Evolutionary conservation across 2,797 vertebrate genomes (phyloP), one percentile per base, ranked within the genome.

Genomic region (Manis pentadactyla): DNA sequence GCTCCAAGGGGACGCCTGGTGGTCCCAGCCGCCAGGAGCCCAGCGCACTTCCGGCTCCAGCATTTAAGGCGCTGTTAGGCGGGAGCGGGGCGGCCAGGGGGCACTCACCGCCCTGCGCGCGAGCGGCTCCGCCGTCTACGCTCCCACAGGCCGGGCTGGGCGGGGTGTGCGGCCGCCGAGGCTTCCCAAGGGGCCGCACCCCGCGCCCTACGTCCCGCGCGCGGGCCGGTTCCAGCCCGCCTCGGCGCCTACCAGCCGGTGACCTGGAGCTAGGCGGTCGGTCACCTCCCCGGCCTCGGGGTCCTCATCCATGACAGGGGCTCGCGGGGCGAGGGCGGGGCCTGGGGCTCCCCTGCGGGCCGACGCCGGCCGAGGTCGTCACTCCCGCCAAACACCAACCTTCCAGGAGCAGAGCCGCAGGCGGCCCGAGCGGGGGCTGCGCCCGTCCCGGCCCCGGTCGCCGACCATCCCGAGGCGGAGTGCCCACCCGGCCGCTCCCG

Each of bases 341-440:
- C 57, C n/a, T 9, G 49, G 74, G 27, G 17, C 34, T 23, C 31
- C 51, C 61, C 29, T 3, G 39, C 11, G n/a, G 51, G 51, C 39
- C 39, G 53, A 46, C 46, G 46, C 46, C 46, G 46, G 46, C 46
- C 46, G 46, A 46, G 46, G 46, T 46, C 46, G 46, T 10, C 46
- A 75, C 66, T 82, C 77, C 88, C 77, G 89, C 77, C 89, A 39
- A 46, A 71, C 13, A 39, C 42, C 77, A 42, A 34, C 5, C 7
- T 53, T 49, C 77, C 12, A 13, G 27, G 8, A 31, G 12, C 77
- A 15, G 23, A 14, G 31, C 89, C 7, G 77, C 39, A 4, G 89
- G 75, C 31, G 63, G 61, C 34, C 88, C n/a, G 31, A 27, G 37
- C 37, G 9, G 31, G 23, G 55, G 25, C 25, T 49, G 25, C 66